phyloP scores from a whole-genome alignment of 2,797 vertebrate genomes.

The Myotis vivesi region DNA sequence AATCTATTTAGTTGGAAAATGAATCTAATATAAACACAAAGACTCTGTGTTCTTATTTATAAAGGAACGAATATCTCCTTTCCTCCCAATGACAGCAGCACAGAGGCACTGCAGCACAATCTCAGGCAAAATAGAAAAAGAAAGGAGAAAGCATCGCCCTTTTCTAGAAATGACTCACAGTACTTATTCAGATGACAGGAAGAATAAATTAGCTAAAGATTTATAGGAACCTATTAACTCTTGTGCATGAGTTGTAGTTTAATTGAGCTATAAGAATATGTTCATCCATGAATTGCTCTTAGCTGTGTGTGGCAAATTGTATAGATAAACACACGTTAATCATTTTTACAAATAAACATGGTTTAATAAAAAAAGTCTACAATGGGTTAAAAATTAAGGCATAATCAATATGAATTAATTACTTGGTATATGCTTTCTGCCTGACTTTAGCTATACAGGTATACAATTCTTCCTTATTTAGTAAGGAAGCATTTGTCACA shows the following conservation, averaged over 20 bases:
- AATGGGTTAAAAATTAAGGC: conserved; percentile 10
- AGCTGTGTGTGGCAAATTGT: background rate
- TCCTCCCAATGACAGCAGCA: background rate
- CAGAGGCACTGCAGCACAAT: conserved; percentile 23
- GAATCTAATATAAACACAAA: conserved; percentile 36
- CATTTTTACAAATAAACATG: conserved; percentile 10
- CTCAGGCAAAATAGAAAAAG: conserved; percentile 23
- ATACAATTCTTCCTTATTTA: background rate
- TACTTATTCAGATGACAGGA: conserved; percentile 60
- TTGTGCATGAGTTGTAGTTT: conserved; percentile 25
- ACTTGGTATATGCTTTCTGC: background rate
- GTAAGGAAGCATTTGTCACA: conserved; percentile 1
- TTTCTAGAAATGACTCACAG: background rate
- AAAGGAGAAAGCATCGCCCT: background rate
- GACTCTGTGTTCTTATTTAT: conserved; percentile 26
- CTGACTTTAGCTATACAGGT: background rate
- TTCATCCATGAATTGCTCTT: conserved; percentile 25
- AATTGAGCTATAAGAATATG: conserved; percentile 48
- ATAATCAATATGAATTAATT: background rate
- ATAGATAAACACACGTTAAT: background rate
- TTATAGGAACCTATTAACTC: conserved; percentile 40
- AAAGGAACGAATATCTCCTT: conserved; percentile 46
- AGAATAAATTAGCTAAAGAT: conserved; percentile 53
- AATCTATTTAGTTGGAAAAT: conserved; percentile 49
- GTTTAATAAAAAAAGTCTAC: background rate